Evolutionary conservation across 2,888 invertebrate genomes (phyloP).

Genomic region (Drosophila pseudotalamancana): DNA sequence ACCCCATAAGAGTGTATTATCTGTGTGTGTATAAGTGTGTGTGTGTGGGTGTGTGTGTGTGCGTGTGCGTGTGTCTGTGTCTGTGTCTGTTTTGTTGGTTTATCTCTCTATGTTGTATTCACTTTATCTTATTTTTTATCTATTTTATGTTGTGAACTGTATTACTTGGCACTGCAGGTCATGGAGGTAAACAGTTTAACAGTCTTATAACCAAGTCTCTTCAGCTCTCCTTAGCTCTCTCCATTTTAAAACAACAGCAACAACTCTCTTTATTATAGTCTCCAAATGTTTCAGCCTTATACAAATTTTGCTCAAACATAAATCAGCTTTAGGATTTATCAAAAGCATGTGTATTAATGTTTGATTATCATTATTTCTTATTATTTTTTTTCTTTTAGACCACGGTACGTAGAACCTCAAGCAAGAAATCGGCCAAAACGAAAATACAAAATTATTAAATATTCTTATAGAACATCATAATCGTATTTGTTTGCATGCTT

Average conservation of each 20-base stretch:
- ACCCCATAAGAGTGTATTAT: slow-evolving; percentile 3
- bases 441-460: slow-evolving; percentile 24
- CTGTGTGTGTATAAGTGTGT: slow-evolving; percentile 13
- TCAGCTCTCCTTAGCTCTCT: slow-evolving; percentile 35
- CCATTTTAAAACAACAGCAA: slow-evolving; percentile 2
- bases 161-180: slow-evolving; percentile 64
- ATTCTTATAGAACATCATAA: not conserved
- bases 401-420: slow-evolving; percentile 55
- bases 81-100: slow-evolving; percentile 45
- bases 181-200: slow-evolving; percentile 77
- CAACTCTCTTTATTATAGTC: slow-evolving; percentile 12
- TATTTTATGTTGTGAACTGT: slow-evolving; percentile 63
- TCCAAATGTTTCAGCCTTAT: slow-evolving; percentile 18
- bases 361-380: slow-evolving; percentile 22
- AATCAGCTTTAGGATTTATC: slow-evolving; percentile 29
- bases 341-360: slow-evolving; percentile 52
- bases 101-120: slow-evolving; percentile 51
- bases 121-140: slow-evolving; percentile 57
- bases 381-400: slow-evolving; percentile 58
- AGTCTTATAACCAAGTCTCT: slow-evolving; percentile 41
- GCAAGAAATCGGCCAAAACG: slow-evolving; percentile 49
- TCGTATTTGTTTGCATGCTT: slow-evolving; percentile 31
- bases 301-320: slow-evolving; percentile 18
- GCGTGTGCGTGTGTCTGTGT: slow-evolving; percentile 34
- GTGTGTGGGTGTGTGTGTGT: slow-evolving; percentile 40